Conservation (phyloP, 92 coral and sea anemone species). For the Phymanthus crucifer region DNA sequence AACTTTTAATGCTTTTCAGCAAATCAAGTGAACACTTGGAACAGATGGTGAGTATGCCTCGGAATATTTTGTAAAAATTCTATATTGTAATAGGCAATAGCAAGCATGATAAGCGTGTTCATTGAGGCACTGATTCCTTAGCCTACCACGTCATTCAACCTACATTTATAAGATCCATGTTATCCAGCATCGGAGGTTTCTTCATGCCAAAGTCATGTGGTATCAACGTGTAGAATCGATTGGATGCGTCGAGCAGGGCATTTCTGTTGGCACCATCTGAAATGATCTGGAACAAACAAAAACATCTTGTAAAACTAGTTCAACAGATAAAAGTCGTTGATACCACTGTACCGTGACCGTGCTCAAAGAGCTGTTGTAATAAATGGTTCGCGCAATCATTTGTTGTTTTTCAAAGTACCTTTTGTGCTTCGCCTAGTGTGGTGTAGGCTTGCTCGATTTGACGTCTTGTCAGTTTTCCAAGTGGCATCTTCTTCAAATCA, state of each 20-base stretch:
- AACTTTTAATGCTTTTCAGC: no score
- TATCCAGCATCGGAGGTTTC: constrained; percentile 91
- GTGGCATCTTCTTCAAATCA: constrained; percentile 96
- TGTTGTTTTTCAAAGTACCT: constrained; percentile 40
- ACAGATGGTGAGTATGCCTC: no score
- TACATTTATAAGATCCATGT: constrained; percentile 88
- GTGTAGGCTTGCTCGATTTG: constrained; percentile 92
- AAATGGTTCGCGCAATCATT: neutral
- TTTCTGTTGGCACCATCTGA: constrained; percentile 68
- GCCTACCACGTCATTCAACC: neutral
- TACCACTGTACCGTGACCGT: neutral
- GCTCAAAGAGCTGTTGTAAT: neutral
- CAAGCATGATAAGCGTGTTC: neutral
- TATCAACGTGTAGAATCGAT: constrained; percentile 92
- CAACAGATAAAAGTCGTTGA: neutral
- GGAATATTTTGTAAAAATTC: no score
- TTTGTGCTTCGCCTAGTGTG: constrained; percentile 89
- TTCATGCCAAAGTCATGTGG: constrained; percentile 99
- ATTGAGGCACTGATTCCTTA: neutral
- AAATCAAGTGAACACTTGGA: no score
- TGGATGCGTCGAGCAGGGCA: constrained; percentile 86
- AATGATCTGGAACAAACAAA: constrained; percentile 24
- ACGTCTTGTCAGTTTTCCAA: constrained; percentile 87
- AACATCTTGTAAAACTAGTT: neutral
- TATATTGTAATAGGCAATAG: no score